Conservation (phyloP, 53 echinoderm and acorn worm genomes). For the Paracentrotus lividus region DNA sequence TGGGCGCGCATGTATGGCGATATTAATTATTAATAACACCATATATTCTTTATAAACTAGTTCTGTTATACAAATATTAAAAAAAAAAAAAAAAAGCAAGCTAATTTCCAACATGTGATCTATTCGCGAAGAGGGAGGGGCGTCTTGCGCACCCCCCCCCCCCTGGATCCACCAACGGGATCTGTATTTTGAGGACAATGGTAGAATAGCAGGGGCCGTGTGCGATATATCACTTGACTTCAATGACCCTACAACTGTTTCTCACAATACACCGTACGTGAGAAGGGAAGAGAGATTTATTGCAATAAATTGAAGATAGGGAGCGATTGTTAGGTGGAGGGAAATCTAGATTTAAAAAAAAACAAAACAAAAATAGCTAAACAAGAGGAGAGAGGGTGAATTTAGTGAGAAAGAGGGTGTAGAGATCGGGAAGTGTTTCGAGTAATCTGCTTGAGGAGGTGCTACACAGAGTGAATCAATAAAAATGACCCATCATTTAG, state of each 20-base stretch:
- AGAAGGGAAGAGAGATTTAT: not conserved
- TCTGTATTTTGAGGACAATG: not conserved
- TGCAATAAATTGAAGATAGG: not conserved
- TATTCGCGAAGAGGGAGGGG: too few species aligned
- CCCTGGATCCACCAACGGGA: too few species aligned
- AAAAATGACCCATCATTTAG: too few species aligned
- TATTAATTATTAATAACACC: too few species aligned
- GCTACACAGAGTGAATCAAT: too few species aligned
- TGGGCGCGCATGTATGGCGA: too few species aligned
- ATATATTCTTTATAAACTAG: too few species aligned
- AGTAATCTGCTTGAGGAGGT: too few species aligned
- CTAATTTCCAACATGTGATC: too few species aligned
- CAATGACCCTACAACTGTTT: not conserved
- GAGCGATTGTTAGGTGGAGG: not conserved
- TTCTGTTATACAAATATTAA: too few species aligned
- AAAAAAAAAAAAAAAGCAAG: too few species aligned
- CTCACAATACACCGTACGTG: not conserved
- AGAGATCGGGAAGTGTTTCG: not conserved
- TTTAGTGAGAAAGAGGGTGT: not conserved
- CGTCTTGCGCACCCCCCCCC: too few species aligned
- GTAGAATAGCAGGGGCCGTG: not conserved
- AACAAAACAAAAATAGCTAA: not conserved
- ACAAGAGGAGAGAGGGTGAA: not conserved
- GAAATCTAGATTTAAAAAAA: not conserved
- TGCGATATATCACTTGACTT: slow-evolving; percentile 19